These are phyloP conservation scores for Crenuchus spilurus DNA, from an alignment of 2,797 vertebrate genomes.

Conservation along the genomic window DNA sequence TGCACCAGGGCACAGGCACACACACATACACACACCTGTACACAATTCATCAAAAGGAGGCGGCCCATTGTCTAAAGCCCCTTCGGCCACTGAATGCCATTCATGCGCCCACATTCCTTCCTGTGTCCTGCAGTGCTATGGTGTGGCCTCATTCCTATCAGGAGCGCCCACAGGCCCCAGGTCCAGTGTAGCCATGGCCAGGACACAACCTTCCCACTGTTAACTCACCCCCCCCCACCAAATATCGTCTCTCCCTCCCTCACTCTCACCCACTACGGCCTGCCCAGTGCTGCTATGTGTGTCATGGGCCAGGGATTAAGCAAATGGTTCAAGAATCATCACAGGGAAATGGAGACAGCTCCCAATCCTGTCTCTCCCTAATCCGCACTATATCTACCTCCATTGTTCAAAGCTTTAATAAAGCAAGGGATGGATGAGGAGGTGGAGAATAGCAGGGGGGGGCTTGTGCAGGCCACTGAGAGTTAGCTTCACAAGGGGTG, in stretches of 20 bases:
- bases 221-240: conserved; percentile 21
- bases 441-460: conserved; percentile 48
- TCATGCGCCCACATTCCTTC: conserved; percentile 35
- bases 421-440: conserved; percentile 49
- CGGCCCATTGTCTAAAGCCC: conserved; percentile 17
- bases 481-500: conserved; percentile 59
- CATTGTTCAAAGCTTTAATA: conserved; percentile 68
- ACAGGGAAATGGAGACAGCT: conserved; percentile 67
- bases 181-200: conserved; percentile 40
- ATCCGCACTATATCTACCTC: conserved; percentile 65
- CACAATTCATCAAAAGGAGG: conserved; percentile 48
- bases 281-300: conserved; percentile 63
- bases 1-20: conserved; percentile 24
- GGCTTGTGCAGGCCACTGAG: conserved; percentile 50
- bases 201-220: conserved; percentile 5
- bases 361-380: conserved; percentile 62
- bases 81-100: background rate
- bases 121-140: conserved; percentile 37
- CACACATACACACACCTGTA: conserved; percentile 35
- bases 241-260: conserved; percentile 29
- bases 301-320: conserved; percentile 65
- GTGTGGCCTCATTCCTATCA: conserved; percentile 56
- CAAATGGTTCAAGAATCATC: conserved; percentile 63
- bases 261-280: conserved; percentile 27
- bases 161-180: conserved; percentile 29